Percentiles rank a stretch among this genome's conserved stretches.
Evolutionary conservation across 2,113 vertebrate genomes (phyloP).

Genomic region (Apus apus): DNA sequence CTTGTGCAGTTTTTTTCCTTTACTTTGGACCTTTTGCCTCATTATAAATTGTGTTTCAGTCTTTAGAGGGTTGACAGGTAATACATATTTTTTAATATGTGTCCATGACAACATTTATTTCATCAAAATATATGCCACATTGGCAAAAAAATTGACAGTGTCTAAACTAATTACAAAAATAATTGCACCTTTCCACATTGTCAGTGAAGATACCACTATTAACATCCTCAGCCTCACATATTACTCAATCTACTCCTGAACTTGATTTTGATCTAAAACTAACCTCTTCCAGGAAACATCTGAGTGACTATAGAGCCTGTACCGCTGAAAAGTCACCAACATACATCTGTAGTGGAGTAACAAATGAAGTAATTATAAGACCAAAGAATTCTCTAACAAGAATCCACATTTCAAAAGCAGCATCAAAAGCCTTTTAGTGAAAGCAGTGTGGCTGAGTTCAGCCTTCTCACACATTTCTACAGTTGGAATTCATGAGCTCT

Average conservation of each 20-base stretch:
- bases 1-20: neutral
- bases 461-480: neutral
- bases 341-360: neutral
- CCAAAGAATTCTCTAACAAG: neutral
- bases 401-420: neutral
- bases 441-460: neutral
- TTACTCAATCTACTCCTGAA: neutral
- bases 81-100: neutral
- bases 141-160: neutral
- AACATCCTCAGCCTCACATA: neutral
- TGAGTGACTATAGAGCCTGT: neutral
- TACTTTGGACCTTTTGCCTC: neutral
- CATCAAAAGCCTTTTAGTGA: neutral
- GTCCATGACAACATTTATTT: constrained; percentile 6
- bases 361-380: neutral
- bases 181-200: neutral
- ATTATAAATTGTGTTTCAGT: neutral
- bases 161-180: constrained; percentile 5
- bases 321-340: neutral
- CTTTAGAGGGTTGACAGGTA: neutral
- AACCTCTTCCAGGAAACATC: neutral
- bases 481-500: neutral
- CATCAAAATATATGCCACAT: neutral
- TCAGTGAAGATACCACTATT: constrained; percentile 25
- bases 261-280: neutral